Evolutionary conservation across 2,888 invertebrate genomes (phyloP).

Genomic region (Ptychoptera contaminata): DNA sequence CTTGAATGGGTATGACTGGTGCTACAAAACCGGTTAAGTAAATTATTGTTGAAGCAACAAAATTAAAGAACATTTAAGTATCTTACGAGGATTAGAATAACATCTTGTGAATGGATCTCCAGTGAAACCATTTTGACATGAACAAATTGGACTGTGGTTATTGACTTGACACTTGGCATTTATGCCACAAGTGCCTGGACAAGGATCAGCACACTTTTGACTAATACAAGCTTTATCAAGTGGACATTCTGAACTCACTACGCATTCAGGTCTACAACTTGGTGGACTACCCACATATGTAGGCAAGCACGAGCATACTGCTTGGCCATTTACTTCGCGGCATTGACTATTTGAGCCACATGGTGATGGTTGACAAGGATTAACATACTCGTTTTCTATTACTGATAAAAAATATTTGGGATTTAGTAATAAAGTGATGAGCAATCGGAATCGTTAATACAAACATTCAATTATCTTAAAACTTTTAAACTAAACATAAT

Average conservation of each 20-base stretch:
- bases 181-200: constrained; percentile 50
- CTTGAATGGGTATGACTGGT: constrained; percentile 17
- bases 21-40: constrained; percentile 9
- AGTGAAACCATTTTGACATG: constrained; percentile 47
- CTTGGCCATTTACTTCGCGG: constrained; percentile 44
- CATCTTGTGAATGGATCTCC: constrained; percentile 68
- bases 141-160: constrained; percentile 57
- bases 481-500: no score
- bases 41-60: no score
- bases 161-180: constrained; percentile 60
- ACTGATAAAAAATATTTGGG: constrained; percentile 11
- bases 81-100: constrained; percentile 12
- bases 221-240: constrained; percentile 55
- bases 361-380: constrained; percentile 61
- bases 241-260: constrained; percentile 58
- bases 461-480: no score
- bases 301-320: constrained; percentile 57
- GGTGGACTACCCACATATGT: constrained; percentile 55
- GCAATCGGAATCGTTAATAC: constrained; percentile 8
- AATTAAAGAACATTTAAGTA: constrained; percentile 10
- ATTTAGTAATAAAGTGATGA: background rate
- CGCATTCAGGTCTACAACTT: constrained; percentile 65
- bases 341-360: constrained; percentile 70
- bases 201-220: constrained; percentile 62
- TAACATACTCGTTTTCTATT: constrained; percentile 19